A percentile compares a stretch with the other conserved stretches of the same genome.
phyloP scores from a whole-genome alignment of 2,888 invertebrate genomes.

The Chydorus sphaericus region DNA sequence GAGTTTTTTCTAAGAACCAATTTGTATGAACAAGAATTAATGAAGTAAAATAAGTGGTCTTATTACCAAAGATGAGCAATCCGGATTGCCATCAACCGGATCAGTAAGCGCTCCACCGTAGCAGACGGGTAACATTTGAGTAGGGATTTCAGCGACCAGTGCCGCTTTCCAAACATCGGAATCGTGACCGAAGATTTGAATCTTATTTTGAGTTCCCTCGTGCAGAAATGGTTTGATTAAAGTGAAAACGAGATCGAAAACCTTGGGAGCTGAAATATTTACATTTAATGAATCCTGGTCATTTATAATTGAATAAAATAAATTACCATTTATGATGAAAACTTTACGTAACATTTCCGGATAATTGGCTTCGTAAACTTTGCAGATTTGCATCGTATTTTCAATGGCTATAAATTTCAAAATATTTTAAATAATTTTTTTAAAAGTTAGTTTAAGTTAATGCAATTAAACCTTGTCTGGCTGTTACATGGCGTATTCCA shows the following conservation, averaged over 20 bases:
- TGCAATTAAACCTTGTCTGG: constrained; percentile 2
- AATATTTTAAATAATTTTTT: no score
- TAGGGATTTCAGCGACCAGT: constrained; percentile 44
- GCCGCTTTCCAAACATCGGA: constrained; percentile 29
- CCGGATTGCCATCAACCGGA: constrained; percentile 59
- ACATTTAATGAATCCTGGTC: not conserved
- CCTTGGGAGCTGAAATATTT: constrained; percentile 28
- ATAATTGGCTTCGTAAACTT: constrained; percentile 33
- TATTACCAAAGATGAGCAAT: constrained; percentile 52
- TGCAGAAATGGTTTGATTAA: constrained; percentile 31
- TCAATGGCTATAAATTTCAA: not conserved
- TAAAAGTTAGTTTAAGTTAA: not conserved
- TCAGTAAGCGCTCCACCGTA: constrained; percentile 62
- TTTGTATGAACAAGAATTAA: not conserved
- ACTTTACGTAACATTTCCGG: constrained; percentile 32
- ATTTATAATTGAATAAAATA: not conserved
- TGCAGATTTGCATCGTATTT: not conserved
- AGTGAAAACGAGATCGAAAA: constrained; percentile 32
- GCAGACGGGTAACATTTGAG: constrained; percentile 52
- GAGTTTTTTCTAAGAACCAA: not conserved
- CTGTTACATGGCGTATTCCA: constrained; percentile 26
- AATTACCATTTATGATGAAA: constrained; percentile 31
- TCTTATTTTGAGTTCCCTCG: constrained; percentile 32
- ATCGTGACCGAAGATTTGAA: constrained; percentile 24
- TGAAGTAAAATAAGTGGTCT: constrained; percentile 18